Evolutionary conservation across 2,888 invertebrate species (phyloP), one percentile per base, ranked within the genome.

Genomic region (Rhagium mordax): DNA sequence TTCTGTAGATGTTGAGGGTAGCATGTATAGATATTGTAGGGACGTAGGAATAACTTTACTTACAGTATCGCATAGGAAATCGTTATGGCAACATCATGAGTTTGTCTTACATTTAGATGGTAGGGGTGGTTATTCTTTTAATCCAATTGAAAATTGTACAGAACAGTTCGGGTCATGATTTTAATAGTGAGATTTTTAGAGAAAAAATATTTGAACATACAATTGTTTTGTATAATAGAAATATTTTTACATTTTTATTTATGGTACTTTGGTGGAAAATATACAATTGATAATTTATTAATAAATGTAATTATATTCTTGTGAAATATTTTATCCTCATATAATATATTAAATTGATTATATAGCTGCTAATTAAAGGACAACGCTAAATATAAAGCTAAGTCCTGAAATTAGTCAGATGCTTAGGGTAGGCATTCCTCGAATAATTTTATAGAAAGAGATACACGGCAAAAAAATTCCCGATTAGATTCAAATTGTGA

Each of bases 31-130:
- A 81, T 97, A 98, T 88, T 98, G 98, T 85, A 91, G 95, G 82
- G 93, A 96, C 89, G 92, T 91, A 81, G 93, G 93, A 70, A 99
- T 99, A 85, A 97, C 98, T 0, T 89, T 99, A 33, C 96, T 99
- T 88, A 99, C 99, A 0, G 99, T 99, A 27, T 98, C 98, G 0
- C 99, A 99, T 88, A 92, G 99, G 79, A 96, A 97, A 86, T 98
- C 98, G 0, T 89, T 98, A n/a, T 98, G 98, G 98, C 94, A 94
- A 86, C 97, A 98, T 88, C 98, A 98, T 88, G 98, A 98, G 90
- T 98, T 94, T 88, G 98, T 95, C 85, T 90, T 99, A 70, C 95
- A 96, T 86, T 97, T 99, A 93, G 99, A 99, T 89, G 99, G 99
- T 0, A 91, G 97, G 81, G 99, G 99, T 62, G 90, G 92, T 2